Evolutionary conservation across 2,888 invertebrate genomes (phyloP).

Genomic region (Ectropis crepuscularia): DNA sequence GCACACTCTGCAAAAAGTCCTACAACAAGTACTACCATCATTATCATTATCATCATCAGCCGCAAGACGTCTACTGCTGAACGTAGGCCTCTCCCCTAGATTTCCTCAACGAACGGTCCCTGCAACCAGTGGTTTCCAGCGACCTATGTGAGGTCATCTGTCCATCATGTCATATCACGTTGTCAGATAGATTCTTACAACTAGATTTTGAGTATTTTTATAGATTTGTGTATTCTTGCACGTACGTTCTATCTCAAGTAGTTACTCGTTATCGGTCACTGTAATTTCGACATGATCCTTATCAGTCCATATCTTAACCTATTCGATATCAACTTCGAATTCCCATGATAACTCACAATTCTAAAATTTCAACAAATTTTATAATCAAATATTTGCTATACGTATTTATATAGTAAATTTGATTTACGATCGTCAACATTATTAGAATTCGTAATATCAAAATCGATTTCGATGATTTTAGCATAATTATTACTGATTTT

Average conservation of each 20-base stretch:
- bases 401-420: constrained; percentile 18
- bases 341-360: constrained; percentile 48
- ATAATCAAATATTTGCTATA: constrained; percentile 38
- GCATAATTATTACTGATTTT: constrained; percentile 36
- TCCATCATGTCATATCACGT: too few species aligned
- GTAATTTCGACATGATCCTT: constrained; percentile 45
- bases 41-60: too few species aligned
- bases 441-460: constrained; percentile 25
- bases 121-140: too few species aligned
- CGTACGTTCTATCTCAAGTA: constrained; percentile 11
- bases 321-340: constrained; percentile 32
- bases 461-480: constrained; percentile 18
- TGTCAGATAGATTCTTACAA: background rate
- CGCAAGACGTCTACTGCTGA: too few species aligned
- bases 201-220: background rate
- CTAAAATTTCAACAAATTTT: constrained; percentile 24
- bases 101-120: too few species aligned
- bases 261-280: constrained; percentile 52
- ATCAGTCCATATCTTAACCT: constrained; percentile 40
- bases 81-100: too few species aligned
- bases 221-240: constrained; percentile 1
- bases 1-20: too few species aligned
- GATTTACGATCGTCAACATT: constrained; percentile 34
- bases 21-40: too few species aligned
- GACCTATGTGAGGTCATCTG: too few species aligned